Evolutionary conservation across 2,113 vertebrate genomes (phyloP).

Genomic region (Sphyrna mokarran): DNA sequence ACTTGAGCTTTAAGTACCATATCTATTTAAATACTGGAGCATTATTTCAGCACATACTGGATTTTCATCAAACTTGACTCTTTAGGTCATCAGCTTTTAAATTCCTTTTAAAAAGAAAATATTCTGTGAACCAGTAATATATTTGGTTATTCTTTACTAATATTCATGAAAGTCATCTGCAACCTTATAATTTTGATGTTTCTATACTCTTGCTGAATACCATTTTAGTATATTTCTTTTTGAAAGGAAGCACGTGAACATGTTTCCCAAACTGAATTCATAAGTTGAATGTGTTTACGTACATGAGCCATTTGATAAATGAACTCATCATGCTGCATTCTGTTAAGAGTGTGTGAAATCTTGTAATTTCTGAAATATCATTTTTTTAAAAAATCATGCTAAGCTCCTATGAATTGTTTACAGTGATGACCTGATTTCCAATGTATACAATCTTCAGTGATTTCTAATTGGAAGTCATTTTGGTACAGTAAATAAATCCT

Average conservation of each 20-base stretch:
- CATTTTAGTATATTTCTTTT: not conserved
- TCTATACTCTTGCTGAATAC: not conserved
- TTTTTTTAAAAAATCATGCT: not conserved
- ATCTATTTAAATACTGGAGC: not conserved
- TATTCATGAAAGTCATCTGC: not conserved
- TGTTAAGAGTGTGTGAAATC: not conserved
- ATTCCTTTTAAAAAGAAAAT: not conserved
- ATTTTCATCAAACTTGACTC: slow-evolving; percentile 16
- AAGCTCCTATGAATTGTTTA: not conserved
- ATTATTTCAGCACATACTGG: not conserved
- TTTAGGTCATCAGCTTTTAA: not conserved
- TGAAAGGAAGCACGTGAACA: not conserved
- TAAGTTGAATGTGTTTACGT: not conserved
- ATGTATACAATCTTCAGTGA: not conserved
- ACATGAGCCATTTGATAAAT: not conserved
- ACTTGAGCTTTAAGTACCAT: not conserved
- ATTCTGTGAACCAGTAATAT: too few species aligned
- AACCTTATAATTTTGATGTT: not conserved
- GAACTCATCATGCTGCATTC: not conserved
- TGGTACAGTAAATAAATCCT: not conserved
- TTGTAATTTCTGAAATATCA: not conserved
- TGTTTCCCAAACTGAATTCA: not conserved
- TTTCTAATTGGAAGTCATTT: not conserved
- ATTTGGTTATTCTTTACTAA: not conserved
- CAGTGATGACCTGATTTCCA: not conserved